phyloP scores from a whole-genome alignment of 2,113 vertebrate genomes.

The Odobenus rosmarus region DNA sequence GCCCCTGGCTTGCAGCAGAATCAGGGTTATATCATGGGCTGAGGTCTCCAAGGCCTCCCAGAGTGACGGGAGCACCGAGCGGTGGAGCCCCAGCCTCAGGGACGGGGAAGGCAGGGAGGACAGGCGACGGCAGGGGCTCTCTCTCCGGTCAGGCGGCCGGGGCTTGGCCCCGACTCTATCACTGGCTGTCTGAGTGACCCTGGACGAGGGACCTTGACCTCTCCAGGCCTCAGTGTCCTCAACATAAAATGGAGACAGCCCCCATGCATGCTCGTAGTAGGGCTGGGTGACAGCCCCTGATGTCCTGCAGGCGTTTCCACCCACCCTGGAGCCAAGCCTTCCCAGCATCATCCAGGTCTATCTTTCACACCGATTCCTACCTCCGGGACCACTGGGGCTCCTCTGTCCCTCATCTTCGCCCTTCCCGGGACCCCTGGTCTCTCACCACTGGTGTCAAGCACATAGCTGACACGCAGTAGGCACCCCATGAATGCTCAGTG shows the following conservation, averaged over 20 bases:
- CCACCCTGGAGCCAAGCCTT: neutral
- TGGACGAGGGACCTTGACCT: neutral
- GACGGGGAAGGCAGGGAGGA: rapidly evolving
- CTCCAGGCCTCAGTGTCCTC: neutral
- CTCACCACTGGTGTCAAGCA: neutral
- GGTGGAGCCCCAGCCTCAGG: neutral
- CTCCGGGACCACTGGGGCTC: neutral
- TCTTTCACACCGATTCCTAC: neutral
- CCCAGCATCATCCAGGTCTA: neutral
- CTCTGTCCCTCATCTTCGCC: neutral
- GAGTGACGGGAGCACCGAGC: neutral
- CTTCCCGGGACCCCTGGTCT: neutral
- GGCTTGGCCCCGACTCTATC: neutral
- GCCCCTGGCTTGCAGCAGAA: slow-evolving; percentile 10
- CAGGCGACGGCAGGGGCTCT: neutral
- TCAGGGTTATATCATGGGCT: neutral
- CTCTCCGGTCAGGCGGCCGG: neutral
- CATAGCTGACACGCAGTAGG: neutral
- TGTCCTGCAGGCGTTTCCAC: neutral
- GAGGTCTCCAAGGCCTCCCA: neutral
- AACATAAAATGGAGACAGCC: neutral
- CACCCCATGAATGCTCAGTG: neutral
- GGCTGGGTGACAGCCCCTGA: neutral
- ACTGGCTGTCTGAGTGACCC: neutral
- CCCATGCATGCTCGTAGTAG: neutral